Percentiles rank a stretch among this genome's conserved stretches.
Evolutionary conservation across 1,140 invertebrate genomes (phyloP).

Genomic region (Phocides pigmalion): DNA sequence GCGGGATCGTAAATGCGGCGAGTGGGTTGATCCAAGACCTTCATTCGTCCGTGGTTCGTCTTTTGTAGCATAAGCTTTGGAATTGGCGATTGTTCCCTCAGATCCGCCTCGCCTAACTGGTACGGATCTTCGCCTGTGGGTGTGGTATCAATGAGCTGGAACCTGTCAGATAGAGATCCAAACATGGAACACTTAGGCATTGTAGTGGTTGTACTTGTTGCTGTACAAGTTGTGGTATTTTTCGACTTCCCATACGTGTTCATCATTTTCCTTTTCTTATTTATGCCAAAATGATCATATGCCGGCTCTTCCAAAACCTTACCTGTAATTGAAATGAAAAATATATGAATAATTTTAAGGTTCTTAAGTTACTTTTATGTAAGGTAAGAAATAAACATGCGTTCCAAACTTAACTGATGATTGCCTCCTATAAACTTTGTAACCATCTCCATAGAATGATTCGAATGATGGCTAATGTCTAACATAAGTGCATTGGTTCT

Average conservation of each 20-base stretch:
- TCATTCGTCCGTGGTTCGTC: conserved; percentile 63
- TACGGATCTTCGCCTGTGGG: conserved; percentile 76
- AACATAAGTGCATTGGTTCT: too few species aligned
- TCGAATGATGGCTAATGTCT: too few species aligned
- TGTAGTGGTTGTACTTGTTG: conserved; percentile 22
- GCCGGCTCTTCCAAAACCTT: conserved; percentile 31
- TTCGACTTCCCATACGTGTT: conserved; percentile 65
- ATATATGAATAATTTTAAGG: too few species aligned
- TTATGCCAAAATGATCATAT: conserved; percentile 52
- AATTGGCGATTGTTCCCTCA: conserved; percentile 73
- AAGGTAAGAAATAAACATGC: too few species aligned
- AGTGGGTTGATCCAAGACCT: conserved; percentile 40
- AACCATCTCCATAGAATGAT: too few species aligned
- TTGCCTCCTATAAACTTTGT: too few species aligned
- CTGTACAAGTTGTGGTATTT: conserved; percentile 2
- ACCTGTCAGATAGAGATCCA: conserved; percentile 65
- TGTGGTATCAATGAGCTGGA: conserved; percentile 71
- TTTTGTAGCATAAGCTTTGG: conserved; percentile 75
- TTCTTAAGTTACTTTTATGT: too few species aligned
- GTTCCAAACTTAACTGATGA: too few species aligned
- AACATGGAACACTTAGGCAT: conserved; percentile 50
- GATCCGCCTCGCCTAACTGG: conserved; percentile 70
- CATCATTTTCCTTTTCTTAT: conserved; percentile 71
- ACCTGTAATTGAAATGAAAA: conserved; percentile 45
- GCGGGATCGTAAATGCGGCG: conserved; percentile 59